These are phyloP conservation scores for Oreochromis mossambicus DNA, from an alignment of 2,797 vertebrate genomes.

Conservation along the genomic window DNA sequence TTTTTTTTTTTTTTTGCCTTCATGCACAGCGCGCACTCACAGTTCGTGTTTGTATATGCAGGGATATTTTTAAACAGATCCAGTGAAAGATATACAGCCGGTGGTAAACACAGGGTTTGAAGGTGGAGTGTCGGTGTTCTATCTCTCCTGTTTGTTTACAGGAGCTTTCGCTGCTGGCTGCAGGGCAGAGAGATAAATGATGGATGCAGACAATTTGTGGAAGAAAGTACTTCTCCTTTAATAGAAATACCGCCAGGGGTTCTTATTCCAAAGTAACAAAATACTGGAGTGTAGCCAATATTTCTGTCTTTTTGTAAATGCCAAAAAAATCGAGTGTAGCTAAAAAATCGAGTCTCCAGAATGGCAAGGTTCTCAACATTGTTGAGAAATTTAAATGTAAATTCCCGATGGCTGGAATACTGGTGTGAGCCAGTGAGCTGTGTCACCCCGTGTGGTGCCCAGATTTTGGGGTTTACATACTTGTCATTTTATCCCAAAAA, in stretches of 20 bases:
- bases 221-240: constrained; percentile 45
- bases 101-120: constrained; percentile 63
- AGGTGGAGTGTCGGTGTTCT: constrained; percentile 64
- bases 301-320: not conserved
- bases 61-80: constrained; percentile 69
- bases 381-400: not conserved
- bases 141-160: constrained; percentile 64
- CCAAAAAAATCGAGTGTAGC: not conserved
- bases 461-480: not conserved
- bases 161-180: constrained; percentile 37
- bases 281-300: not conserved
- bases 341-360: not conserved
- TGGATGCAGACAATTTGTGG: constrained; percentile 46
- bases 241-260: constrained; percentile 18
- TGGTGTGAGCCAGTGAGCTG: not conserved
- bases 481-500: not conserved
- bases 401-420: not conserved
- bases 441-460: not conserved
- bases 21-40: not conserved
- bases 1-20: not conserved
- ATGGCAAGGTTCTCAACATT: not conserved
- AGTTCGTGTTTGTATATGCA: constrained; percentile 67
- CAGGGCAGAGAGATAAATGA: constrained; percentile 44
- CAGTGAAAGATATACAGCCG: constrained; percentile 68
- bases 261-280: constrained; percentile 2